A percentile compares a stretch with the other conserved stretches of the same genome.
Conservation (phyloP, 2,113 vertebrate genomes). For the Calidris pygmaea region DNA sequence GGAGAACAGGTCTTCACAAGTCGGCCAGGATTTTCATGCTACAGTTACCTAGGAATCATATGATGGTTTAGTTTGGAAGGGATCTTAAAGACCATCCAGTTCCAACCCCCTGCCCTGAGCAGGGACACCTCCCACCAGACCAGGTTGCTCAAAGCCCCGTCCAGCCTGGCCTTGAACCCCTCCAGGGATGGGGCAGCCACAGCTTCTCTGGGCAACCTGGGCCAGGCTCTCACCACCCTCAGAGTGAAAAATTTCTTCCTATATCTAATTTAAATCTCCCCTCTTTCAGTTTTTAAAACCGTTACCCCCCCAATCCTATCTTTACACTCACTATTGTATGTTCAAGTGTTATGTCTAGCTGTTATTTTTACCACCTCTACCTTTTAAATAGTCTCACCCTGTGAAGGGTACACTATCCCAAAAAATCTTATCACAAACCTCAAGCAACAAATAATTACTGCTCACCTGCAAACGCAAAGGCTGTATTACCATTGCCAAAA, state of each 20-base stretch:
- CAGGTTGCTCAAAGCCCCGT: background rate
- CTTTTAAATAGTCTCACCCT: background rate
- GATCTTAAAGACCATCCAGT: background rate
- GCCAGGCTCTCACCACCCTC: background rate
- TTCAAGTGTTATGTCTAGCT: background rate
- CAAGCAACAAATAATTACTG: background rate
- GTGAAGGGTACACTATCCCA: background rate
- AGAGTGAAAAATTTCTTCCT: background rate
- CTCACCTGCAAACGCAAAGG: background rate
- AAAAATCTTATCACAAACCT: background rate
- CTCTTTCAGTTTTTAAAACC: background rate
- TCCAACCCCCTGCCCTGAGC: background rate
- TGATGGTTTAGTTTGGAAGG: background rate
- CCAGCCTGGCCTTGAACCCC: background rate
- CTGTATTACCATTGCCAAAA: background rate
- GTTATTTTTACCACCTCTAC: background rate
- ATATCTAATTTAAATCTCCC: background rate
- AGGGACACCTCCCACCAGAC: background rate
- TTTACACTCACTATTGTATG: fast-evolving
- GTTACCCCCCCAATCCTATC: background rate
- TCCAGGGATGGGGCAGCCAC: background rate
- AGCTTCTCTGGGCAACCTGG: background rate
- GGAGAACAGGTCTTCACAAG: background rate
- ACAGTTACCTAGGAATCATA: background rate
- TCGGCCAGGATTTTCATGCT: background rate